Conservation (phyloP, 2,113 vertebrate genomes). For the Gambusia affinis region DNA sequence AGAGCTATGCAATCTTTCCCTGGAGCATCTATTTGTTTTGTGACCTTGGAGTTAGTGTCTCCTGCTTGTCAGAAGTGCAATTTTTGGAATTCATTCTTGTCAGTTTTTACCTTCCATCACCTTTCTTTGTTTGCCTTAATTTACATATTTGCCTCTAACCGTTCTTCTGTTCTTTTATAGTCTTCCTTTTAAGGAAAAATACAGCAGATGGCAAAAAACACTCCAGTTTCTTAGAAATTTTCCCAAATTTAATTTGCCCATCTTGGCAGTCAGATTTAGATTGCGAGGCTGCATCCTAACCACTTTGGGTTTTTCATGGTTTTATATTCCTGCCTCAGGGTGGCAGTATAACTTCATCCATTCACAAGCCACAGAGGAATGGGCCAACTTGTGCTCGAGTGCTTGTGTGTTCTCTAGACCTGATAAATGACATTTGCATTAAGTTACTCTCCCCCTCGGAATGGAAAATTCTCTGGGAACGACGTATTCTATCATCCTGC, state of each 20-base stretch:
- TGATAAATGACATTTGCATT: conserved; percentile 79
- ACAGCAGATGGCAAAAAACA: conserved; percentile 1
- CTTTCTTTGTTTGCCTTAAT: conserved; percentile 9
- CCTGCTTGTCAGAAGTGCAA: conserved; percentile 3
- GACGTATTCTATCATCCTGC: conserved; percentile 66
- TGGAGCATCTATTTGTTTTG: conserved; percentile 28
- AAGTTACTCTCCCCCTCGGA: conserved; percentile 64
- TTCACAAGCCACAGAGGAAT: conserved; percentile 26
- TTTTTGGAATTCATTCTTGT: conserved; percentile 1
- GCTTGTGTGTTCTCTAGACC: conserved; percentile 60
- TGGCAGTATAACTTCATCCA: conserved; percentile 74
- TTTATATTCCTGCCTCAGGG: conserved; percentile 60
- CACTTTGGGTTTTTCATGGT: conserved; percentile 11
- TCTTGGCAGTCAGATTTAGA: conserved; percentile 9
- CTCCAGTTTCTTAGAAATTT: conserved; percentile 7
- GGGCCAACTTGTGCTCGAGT: conserved; percentile 39
- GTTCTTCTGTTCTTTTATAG: background rate
- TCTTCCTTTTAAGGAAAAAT: conserved; percentile 7
- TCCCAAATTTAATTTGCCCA: conserved; percentile 13
- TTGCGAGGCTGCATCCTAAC: conserved; percentile 3
- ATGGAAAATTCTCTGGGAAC: conserved; percentile 66
- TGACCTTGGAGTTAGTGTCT: conserved; percentile 30
- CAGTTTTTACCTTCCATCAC: conserved; percentile 24
- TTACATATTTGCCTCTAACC: conserved; percentile 15
- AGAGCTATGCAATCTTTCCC: conserved; percentile 18